These are phyloP conservation scores for Macquaria ambigua DNA, from an alignment of 2,113 vertebrate species.

Conservation along the genomic window DNA sequence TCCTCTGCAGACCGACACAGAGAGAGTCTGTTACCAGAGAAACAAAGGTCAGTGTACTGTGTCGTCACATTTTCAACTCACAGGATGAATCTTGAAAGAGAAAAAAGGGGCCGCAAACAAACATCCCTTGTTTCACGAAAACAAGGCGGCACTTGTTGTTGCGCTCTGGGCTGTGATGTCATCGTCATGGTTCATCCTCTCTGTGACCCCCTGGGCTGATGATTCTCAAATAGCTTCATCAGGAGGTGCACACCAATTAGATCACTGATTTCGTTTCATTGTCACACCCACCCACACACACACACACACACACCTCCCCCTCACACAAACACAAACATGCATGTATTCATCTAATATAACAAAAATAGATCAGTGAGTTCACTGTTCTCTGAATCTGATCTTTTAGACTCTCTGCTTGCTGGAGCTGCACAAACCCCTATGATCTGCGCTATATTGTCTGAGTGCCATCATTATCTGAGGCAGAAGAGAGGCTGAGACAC, in stretches of 20 bases:
- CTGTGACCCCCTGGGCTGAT: conserved; percentile 49
- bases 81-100: conserved; percentile 68
- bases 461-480: conserved; percentile 36
- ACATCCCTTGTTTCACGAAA: conserved; percentile 75
- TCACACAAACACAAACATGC: conserved; percentile 36
- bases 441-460: conserved; percentile 36
- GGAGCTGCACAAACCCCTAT: conserved; percentile 34
- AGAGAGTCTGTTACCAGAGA: conserved; percentile 76
- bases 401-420: conserved; percentile 15
- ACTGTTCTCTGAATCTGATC: conserved; percentile 31
- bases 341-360: conserved; percentile 44
- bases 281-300: conserved; percentile 3
- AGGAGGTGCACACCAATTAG: conserved; percentile 41
- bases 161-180: conserved; percentile 71
- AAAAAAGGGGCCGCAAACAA: conserved; percentile 65
- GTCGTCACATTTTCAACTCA: conserved; percentile 77
- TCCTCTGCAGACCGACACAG: conserved; percentile 64
- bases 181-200: conserved; percentile 64
- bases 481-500: conserved; percentile 16
- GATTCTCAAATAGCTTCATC: conserved; percentile 54
- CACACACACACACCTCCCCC: neutral
- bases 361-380: conserved; percentile 65
- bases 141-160: conserved; percentile 78
- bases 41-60: conserved; percentile 81
- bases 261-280: conserved; percentile 24